Evolutionary conservation across 35 echinoderm and acorn worm species (phyloP), one percentile per base, ranked within the genome.

Genomic region (Apostichopus japonicus): DNA sequence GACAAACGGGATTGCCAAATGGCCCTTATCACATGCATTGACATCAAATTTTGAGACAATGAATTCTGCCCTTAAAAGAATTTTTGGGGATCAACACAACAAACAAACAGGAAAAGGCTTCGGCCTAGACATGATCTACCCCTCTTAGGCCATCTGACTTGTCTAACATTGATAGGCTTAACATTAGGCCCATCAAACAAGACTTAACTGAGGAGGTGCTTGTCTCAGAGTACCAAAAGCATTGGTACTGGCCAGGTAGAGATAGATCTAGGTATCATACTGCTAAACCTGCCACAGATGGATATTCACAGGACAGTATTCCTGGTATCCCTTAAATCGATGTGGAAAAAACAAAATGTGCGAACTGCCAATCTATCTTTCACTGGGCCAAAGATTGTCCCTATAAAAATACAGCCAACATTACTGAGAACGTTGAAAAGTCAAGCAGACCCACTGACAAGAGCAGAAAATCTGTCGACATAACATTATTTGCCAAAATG

Each of bases 41-140:
- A 51, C 10, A 73, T 93, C 8, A 72, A 72, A 19, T 93, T 44
- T 86, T 54, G 80, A 93, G 2, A 59, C 80, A 4, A 86, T 93
- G 92, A 93, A 93, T 33, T 86, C 79, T 6, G 81, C 92, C 9
- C 63, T 93, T 17, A 93, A 93, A 75, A 65, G 27, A 71, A 93
- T 93, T 86, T 93, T 84, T 21, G 65, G 6, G 23, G 59, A 73
- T 16, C 25, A 75, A 23, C 23, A 23, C 10, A 83, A 27, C 7
- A 14, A 77, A 8, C 17, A 8, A 8, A 8, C 24, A 14, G 75
- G 75, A 23, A 9, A 27, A 10, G 57, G 57, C 57, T 61, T 61
- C 13, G 8, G 57, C 57, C 57, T 13, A 61, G 57, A 61, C 57
- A 61, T 44, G 33, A 44, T 44, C 57, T 61, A 61, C 8, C 57